Base-by-base conservation (phyloP, 2,888 invertebrate species). In the Lutraria lutraria region DNA sequence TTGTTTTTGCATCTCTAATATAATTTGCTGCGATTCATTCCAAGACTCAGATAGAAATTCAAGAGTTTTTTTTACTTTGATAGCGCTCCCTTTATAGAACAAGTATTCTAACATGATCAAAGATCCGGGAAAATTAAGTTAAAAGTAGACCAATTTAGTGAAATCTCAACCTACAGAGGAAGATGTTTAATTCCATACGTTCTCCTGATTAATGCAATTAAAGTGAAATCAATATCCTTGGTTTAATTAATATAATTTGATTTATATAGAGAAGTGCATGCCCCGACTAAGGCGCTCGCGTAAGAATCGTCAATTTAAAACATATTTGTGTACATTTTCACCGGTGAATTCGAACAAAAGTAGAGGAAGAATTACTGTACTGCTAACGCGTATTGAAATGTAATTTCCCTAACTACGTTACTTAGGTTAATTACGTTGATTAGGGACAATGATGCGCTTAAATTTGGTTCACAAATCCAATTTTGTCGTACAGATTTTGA, bases 401-500 rank as follows among this genome's bases (percentile, higher is more conserved):
- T 92, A 92, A 92, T 92, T 92, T 88, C 89, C 88, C 72, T 92
- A 92, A 91, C 88, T 68, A 87, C 81, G 82, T 92, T 92, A 92
- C 72, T 86, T 88, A 83, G 89, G 90, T 88, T 90, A 91, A 92
- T 92, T 92, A 88, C 90, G 85, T 81, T 87, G 92, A 92, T 92
- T 92, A 92, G 83, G 83, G 89, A 88, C 88, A 84, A 88, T 89
- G 90, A 90, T 89, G 91, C 85, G 90, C 90, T 92, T 88, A 92
- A 92, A 92, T 92, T 91, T 91, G 90, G 92, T 90, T 91, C 91
- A 60, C 83, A 89, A 91, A 92, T 88, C 89, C 85, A 85, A 92
- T 92, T 90, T 89, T 60, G 80, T 63, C 90, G 90, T 92, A 92
- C 90, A 92, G 92, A 92, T 92, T 92, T 89, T 89, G 92, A 91